These are phyloP conservation scores for Lepus americanus DNA, from an alignment of 2,113 vertebrate species.

Conservation along the genomic window DNA sequence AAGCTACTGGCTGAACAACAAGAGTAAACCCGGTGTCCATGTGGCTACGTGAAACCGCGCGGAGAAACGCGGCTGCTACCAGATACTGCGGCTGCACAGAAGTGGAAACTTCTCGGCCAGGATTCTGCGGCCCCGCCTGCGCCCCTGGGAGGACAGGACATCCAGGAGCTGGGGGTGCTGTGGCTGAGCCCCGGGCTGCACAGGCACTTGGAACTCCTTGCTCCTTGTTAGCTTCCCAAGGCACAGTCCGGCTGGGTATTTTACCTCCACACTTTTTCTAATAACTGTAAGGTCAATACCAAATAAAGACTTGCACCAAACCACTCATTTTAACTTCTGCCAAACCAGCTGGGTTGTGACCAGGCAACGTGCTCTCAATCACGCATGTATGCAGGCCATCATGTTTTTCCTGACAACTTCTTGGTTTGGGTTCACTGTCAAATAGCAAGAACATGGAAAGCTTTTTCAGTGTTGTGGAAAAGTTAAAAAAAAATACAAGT, in stretches of 20 bases:
- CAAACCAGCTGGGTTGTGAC: not conserved
- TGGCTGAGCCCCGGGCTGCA: not conserved
- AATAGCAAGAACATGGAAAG: not conserved
- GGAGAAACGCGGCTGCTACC: not conserved
- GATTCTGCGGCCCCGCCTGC: not conserved
- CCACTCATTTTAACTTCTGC: rapidly evolving
- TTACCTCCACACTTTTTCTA: not conserved
- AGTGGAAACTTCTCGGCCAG: rapidly evolving
- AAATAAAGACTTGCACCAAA: rapidly evolving
- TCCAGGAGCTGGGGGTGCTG: not conserved
- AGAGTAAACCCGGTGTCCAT: not conserved
- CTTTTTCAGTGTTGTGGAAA: not conserved
- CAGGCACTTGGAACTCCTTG: not conserved
- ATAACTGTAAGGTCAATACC: not conserved
- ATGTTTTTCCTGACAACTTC: not conserved
- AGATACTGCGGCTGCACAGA: not conserved
- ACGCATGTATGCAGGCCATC: not conserved
- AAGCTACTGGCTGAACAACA: not conserved
- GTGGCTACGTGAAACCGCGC: not conserved
- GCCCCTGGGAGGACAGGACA: rapidly evolving
- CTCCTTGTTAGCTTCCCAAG: not conserved
- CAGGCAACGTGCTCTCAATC: not conserved
- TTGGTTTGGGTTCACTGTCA: not conserved
- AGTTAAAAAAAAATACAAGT: not conserved
- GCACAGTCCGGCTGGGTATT: rapidly evolving